Percentiles rank a stretch among this genome's conserved stretches.
These are phyloP conservation scores for Orientallactaga sibirica DNA, from an alignment of 2,797 vertebrate genomes.

Conservation along the genomic window DNA sequence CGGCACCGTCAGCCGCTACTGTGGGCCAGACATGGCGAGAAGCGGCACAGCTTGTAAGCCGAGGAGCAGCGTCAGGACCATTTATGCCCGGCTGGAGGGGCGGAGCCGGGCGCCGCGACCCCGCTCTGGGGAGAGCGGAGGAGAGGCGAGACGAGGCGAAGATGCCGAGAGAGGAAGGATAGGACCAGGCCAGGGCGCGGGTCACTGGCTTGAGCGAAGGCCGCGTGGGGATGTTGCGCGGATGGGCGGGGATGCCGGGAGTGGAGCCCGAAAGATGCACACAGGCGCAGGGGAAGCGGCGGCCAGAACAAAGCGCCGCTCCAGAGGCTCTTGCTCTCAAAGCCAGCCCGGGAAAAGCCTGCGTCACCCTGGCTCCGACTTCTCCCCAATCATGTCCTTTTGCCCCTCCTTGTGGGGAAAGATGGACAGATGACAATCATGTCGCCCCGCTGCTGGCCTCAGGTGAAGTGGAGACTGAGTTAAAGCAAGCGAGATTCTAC, in stretches of 20 bases:
- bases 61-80: conserved; percentile 91
- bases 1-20: conserved; percentile 91
- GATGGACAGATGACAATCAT: conserved; percentile 23
- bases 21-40: conserved; percentile 93
- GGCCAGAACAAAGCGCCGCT: conserved; percentile 72
- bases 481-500: not conserved
- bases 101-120: not conserved
- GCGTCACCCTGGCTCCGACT: not conserved
- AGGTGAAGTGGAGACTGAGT: conserved; percentile 65
- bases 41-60: conserved; percentile 91
- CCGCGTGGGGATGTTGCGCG: not conserved
- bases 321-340: not conserved
- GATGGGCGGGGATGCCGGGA: not conserved
- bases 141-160: not conserved
- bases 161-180: not conserved
- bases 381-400: rapidly evolving
- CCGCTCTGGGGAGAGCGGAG: not conserved
- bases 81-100: conserved; percentile 76
- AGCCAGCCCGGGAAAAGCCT: not conserved
- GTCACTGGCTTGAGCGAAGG: too few species aligned
- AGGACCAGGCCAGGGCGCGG: not conserved
- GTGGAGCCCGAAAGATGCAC: not conserved
- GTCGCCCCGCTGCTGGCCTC: not conserved
- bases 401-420: rapidly evolving
- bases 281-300: not conserved